A percentile compares a stretch with the other conserved stretches of the same genome.
phyloP scores from a whole-genome alignment of 2,113 vertebrate genomes.

The Nibea coibor region DNA sequence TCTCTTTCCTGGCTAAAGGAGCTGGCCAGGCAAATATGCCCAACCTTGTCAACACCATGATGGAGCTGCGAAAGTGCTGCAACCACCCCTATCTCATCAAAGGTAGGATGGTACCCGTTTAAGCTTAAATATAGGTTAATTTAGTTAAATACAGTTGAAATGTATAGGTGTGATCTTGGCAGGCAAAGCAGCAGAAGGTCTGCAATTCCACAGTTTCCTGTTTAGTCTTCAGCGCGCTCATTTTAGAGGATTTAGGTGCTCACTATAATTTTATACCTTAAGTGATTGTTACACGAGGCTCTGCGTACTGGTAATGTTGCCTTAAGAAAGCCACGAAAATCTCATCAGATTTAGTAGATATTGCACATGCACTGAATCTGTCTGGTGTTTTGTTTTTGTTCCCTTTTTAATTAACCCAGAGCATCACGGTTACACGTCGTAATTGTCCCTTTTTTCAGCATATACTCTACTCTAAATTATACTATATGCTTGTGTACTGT shows the following conservation, averaged over 20 bases:
- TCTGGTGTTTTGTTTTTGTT: background rate
- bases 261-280: conserved; percentile 9
- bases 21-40: conserved; percentile 96
- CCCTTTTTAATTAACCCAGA: background rate
- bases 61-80: conserved; percentile 98
- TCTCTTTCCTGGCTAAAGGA: conserved; percentile 97
- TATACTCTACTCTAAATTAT: background rate
- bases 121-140: conserved; percentile 1
- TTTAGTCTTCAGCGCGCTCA: conserved; percentile 16
- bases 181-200: background rate
- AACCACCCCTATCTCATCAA: conserved; percentile 99
- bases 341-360: background rate
- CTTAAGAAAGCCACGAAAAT: background rate
- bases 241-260: conserved; percentile 10
- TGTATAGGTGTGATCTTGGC: background rate
- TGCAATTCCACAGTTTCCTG: conserved; percentile 17
- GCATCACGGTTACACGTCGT: background rate
- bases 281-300: conserved; percentile 7
- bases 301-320: background rate
- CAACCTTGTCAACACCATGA: conserved; percentile 99
- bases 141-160: background rate
- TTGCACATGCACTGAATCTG: background rate
- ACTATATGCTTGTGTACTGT: background rate
- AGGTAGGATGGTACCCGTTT: conserved; percentile 82
- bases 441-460: background rate